Conservation (phyloP, 2,888 invertebrate genomes). For the Rosalia funebris region DNA sequence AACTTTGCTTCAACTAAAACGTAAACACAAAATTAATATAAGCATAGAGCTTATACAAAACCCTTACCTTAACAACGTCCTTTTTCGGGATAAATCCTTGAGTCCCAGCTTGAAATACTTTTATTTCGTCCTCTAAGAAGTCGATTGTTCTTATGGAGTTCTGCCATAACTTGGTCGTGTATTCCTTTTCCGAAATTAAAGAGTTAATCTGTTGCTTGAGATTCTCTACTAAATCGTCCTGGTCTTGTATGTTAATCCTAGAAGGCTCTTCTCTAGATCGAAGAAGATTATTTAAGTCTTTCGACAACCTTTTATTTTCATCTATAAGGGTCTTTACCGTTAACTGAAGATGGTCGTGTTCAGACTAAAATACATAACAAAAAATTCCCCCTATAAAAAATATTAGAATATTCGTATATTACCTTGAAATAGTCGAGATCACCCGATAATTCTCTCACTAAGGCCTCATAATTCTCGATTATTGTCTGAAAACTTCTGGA, state of each 20-base stretch:
- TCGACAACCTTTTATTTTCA: constrained; percentile 48
- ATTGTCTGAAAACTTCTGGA: constrained; percentile 44
- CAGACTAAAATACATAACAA: constrained; percentile 44
- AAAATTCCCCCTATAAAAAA: too few species aligned
- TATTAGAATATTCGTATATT: too few species aligned
- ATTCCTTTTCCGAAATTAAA: constrained; percentile 71
- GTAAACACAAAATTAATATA: neutral
- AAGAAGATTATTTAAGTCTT: constrained; percentile 35
- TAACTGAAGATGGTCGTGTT: constrained; percentile 45
- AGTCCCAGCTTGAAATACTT: constrained; percentile 63
- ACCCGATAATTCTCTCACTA: constrained; percentile 47
- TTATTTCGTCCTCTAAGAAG: constrained; percentile 74
- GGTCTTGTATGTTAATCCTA: constrained; percentile 9
- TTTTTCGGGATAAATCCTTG: constrained; percentile 55
- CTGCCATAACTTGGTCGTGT: constrained; percentile 73
- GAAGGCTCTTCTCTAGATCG: constrained; percentile 17
- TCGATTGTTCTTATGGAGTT: constrained; percentile 74
- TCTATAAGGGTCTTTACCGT: constrained; percentile 41
- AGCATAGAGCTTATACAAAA: constrained; percentile 1
- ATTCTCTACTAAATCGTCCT: constrained; percentile 47
- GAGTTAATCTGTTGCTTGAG: constrained; percentile 48
- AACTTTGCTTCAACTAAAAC: constrained; percentile 64
- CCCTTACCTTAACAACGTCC: constrained; percentile 50
- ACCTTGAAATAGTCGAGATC: constrained; percentile 49
- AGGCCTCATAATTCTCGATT: constrained; percentile 45